phyloP scores from a whole-genome alignment of 2,797 vertebrate genomes.

The Adelosebastes latens region DNA sequence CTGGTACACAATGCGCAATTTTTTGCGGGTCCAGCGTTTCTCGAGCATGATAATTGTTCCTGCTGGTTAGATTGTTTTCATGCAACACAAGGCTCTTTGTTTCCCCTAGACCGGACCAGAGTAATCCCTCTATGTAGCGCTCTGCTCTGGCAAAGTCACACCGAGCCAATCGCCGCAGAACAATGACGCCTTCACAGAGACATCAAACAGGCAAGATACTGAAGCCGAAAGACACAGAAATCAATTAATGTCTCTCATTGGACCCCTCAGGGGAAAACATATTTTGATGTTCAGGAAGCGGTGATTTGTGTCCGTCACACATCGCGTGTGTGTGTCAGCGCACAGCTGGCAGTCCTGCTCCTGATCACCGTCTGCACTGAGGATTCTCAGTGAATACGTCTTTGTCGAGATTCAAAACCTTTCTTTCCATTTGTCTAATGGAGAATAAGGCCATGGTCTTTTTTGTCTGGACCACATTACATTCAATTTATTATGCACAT shows the following conservation, averaged over 20 bases:
- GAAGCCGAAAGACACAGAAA: constrained; percentile 40
- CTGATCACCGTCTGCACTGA: neutral
- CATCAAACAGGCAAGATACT: constrained; percentile 44
- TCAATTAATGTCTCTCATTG: constrained; percentile 52
- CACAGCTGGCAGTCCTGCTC: neutral
- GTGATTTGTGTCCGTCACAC: neutral
- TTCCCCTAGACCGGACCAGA: constrained; percentile 35
- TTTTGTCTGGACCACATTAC: neutral
- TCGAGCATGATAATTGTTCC: constrained; percentile 49
- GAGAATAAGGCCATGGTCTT: neutral
- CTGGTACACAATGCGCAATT: constrained; percentile 33
- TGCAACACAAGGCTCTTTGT: constrained; percentile 45
- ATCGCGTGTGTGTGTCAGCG: neutral
- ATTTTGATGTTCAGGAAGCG: constrained; percentile 23
- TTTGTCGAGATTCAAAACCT: neutral
- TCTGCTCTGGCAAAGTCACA: constrained; percentile 57
- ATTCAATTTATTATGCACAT: neutral
- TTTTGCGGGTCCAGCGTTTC: constrained; percentile 19
- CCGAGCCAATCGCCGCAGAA: constrained; percentile 57
- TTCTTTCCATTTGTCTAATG: neutral
- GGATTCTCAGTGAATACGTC: neutral
- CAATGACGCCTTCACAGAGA: constrained; percentile 53
- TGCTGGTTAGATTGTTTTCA: constrained; percentile 44
- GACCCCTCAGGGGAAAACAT: constrained; percentile 22
- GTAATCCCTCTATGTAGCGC: constrained; percentile 45